phyloP scores from a whole-genome alignment of 2,113 vertebrate species.

The Chrysochloris asiatica region DNA sequence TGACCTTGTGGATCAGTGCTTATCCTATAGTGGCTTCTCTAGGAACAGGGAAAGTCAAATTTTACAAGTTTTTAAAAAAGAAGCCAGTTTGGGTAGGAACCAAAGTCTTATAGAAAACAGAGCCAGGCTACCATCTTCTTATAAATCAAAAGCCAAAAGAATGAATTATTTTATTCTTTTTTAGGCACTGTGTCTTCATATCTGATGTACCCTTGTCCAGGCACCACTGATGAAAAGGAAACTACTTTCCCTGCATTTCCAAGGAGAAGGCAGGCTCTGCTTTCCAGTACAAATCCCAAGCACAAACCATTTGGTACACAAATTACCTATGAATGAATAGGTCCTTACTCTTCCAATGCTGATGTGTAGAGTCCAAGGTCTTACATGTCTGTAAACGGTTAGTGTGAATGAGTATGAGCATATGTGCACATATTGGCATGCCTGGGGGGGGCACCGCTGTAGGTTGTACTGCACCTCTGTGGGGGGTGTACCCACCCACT shows the following conservation, averaged over 20 bases:
- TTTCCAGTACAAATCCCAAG: not conserved
- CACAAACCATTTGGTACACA: not conserved
- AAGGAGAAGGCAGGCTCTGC: not conserved
- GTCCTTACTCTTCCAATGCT: not conserved
- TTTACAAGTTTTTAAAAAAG: conserved; percentile 42
- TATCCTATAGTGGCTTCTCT: conserved; percentile 30
- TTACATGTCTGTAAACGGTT: not conserved
- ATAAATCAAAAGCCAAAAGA: not conserved
- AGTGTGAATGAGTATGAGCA: not conserved
- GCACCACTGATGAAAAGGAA: not conserved
- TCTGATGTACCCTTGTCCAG: not conserved
- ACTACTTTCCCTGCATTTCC: not conserved
- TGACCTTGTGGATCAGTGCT: too few relatives aligned
- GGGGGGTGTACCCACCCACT: not conserved
- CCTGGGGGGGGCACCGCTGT: not conserved
- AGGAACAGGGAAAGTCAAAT: not conserved
- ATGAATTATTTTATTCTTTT: not conserved
- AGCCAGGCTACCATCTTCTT: not conserved
- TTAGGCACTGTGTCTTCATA: not conserved
- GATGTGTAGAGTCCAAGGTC: not conserved
- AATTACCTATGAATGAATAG: not conserved
- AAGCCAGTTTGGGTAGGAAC: conserved; percentile 23
- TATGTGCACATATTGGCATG: not conserved
- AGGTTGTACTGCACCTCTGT: not conserved
- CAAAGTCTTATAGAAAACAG: not conserved